phyloP scores from a whole-genome alignment of 2,797 vertebrate genomes.

The Synaphobranchus kaupii region DNA sequence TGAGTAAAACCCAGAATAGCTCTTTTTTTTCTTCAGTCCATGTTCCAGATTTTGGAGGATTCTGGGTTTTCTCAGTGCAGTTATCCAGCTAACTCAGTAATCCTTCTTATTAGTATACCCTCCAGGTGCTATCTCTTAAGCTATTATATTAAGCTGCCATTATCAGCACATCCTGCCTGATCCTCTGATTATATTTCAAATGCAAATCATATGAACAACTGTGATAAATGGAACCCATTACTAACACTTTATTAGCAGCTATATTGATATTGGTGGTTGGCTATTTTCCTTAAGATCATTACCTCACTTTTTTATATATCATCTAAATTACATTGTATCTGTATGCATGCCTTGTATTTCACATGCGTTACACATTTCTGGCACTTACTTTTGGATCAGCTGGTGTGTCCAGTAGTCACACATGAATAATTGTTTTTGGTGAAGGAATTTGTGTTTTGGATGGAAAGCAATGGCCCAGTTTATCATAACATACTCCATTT shows the following conservation, averaged over 20 bases:
- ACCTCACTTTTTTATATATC: constrained; percentile 1
- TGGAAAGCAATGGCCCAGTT: background rate
- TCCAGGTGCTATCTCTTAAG: background rate
- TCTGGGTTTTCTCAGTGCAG: too few species aligned
- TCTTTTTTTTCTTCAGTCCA: too few species aligned
- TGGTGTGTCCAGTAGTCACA: background rate
- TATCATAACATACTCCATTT: constrained; percentile 50
- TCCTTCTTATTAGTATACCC: too few species aligned
- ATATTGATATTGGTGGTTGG: constrained; percentile 6
- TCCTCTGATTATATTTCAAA: background rate
- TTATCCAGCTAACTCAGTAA: too few species aligned
- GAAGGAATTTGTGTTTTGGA: constrained; percentile 2
- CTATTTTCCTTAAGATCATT: background rate
- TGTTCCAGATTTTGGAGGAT: too few species aligned
- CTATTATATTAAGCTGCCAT: background rate
- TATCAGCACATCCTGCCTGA: constrained; percentile 1
- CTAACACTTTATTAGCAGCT: background rate
- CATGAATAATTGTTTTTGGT: background rate
- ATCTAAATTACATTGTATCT: background rate
- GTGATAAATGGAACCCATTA: constrained; percentile 18
- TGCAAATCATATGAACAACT: background rate
- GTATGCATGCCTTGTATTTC: background rate
- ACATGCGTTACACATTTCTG: background rate
- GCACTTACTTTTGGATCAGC: background rate
- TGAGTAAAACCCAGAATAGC: too few species aligned